Evolutionary conservation across 1,140 invertebrate genomes (phyloP), one percentile per base, ranked within the genome.

Genomic region (Lutraria rhynchaena): DNA sequence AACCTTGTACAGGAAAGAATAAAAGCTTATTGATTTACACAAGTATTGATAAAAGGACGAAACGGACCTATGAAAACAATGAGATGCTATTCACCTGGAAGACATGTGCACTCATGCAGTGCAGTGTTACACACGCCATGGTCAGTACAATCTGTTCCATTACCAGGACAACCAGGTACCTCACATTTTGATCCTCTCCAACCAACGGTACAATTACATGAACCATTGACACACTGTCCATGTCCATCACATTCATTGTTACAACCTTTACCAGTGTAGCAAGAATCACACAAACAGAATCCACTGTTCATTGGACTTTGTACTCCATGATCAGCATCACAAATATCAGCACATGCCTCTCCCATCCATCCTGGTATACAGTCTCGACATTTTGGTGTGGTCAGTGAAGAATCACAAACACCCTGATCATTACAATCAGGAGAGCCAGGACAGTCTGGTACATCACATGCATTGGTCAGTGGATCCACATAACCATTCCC

Each of bases 181-280:
- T 87, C 85, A 75, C 87, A 88, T 53, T 85, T 86, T 22, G 73
- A 80, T n/a, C 87, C 87, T 57, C 85, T 55, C 81, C 82, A 87
- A 15, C 73, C 83, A n/a, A 65, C 70, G n/a, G 83, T 74, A 70
- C 87, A 88, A 35, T 65, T 44, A 46, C 87, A 88, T 19, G 57
- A 46, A 7, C 49, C 58, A 4, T 51, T 61, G 3, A 37, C 70
- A 70, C 84, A 87, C 1, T 4, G 46, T 2, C 86, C 86, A 75
- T 87, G 81, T 9, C 74, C 70, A 53, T 73, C 75, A 65, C 86
- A 87, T 57, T 86, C 78, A 4, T 49, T 63, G 61, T 85, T 83
- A 76, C 84, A 86, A 3, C 86, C 82, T 58, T 77, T 83, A 27
- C 82, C 83, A 49, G 84, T 60, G 51, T 80, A 85, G 73, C 86